Evolutionary conservation across 2,113 vertebrate species (phyloP), one percentile per base, ranked within the genome.

Genomic region (Apodemus sylvaticus): DNA sequence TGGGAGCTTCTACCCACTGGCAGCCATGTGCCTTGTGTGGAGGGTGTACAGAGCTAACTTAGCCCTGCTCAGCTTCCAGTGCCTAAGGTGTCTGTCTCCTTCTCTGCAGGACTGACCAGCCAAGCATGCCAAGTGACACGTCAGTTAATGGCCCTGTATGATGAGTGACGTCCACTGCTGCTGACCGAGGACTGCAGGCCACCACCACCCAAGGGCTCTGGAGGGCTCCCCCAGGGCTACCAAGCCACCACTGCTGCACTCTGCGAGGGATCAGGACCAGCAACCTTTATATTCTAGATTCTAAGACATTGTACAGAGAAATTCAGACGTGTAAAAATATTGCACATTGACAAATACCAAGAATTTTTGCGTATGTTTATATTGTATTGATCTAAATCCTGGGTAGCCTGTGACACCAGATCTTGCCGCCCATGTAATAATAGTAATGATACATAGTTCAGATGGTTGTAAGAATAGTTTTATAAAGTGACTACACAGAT

Each of bases 401-500:
- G 98, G 99, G 99, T 99, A 98, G 99, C 99, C 98, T 99, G 99
- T 99, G 99, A 99, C 98, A 98, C 97, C 98, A 98, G 99, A 99
- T 98, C 99, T 98, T 99, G 99, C 99, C 98, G 97, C 99, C 99
- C 99, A 94, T 99, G 99, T 99, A 99, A 99, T 99, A 98, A 99
- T 98, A 99, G 99, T 99, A 99, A 99, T 99, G 98, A 99, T 99
- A 98, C 99, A 98, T 99, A 99, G 99, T 99, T 99, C 98, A 99
- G 98, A 99, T 99, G 99, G 99, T 99, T 99, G 99, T 99, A 99
- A 99, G 99, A 99, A 99, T 99, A 99, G 99, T 99, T 99, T 99
- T 99, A 99, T 99, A 99, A 99, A 99, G 99, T 99, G 99, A 99
- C 99, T 99, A 99, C 99, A 99, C 98, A 99, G 99, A 99, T 98